Base-by-base conservation (phyloP, 2,113 vertebrate species). In the Donacobius atricapilla region DNA sequence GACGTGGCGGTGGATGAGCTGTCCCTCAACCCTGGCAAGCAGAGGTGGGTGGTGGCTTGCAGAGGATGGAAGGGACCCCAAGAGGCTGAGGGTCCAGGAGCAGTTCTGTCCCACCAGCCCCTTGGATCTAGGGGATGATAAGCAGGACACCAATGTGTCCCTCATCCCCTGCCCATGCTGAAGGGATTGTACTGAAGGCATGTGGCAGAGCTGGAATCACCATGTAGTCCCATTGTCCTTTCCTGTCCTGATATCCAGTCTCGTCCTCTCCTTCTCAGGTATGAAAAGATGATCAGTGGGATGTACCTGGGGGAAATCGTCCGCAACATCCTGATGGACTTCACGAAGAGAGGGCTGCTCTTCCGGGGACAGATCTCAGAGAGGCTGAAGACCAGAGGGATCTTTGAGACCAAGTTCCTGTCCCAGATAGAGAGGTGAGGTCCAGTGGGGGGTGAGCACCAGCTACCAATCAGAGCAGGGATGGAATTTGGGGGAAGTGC, bases 261-360 rank as follows among this genome's bases (percentile, higher is more conserved):
- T 31, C 6, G 3, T 13, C 7, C 19, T n/a, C 35, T 75, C 16
- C 19, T 5, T 5, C 63, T 24, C 96, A 99, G 99, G 97, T 99
- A 98, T 76, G 99, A 99, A 98, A 99, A 99, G 97, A 99, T 99
- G 99, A 99, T 99, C 97, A 99, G 99, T 0, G 99, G 99, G 63
- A 99, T 99, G 99, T 99, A 99, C 95, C 97, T 99, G 82, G 99
- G 99, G 1, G 99, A 99, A 97, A 98, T 99, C 0, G 99, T 99
- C 73, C 98, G 99, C 33, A 99, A 99, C 70, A 98, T 99, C 66
- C 98, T 99, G 44, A 98, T 99, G 2, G 98, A 99, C 56, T 99
- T 99, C 91, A 99, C 99, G 30, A 97, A 98, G 45, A 98, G 97
- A 23, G 99, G 99, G 22, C 98, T 99, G 90, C 98, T 99, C 57